Percentiles rank a stretch among this genome's conserved stretches.
Evolutionary conservation across 1,140 invertebrate species (phyloP).

Genomic region (Diploscapter pachys): DNA sequence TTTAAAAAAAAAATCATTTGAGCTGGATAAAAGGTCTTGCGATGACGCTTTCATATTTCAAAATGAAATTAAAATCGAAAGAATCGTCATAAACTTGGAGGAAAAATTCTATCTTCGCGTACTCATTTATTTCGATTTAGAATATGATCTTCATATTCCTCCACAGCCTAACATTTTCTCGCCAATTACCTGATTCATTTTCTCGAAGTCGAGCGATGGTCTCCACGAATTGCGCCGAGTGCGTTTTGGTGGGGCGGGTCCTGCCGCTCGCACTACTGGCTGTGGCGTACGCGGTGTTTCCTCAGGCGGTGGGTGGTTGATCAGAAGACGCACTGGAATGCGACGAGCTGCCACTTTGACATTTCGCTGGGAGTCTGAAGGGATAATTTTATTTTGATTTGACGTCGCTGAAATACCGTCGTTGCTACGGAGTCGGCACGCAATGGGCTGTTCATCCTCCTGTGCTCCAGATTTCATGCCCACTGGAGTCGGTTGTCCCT

Average conservation of each 20-base stretch:
- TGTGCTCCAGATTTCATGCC: constrained; percentile 9
- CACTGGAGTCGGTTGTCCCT: constrained; percentile 2
- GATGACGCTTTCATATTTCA: no score
- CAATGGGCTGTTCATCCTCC: constrained; percentile 17
- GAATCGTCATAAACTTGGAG: no score
- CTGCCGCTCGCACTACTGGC: background rate
- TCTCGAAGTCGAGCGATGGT: constrained; percentile 18
- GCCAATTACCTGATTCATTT: constrained; percentile 11
- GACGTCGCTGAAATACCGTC: no score
- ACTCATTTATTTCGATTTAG: no score
- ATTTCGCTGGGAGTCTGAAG: constrained; percentile 12
- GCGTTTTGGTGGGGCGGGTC: background rate
- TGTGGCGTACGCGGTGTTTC: background rate
- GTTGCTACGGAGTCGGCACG: constrained; percentile 10
- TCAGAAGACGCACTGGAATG: constrained; percentile 14
- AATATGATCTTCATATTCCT: no score
- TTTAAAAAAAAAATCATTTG: no score
- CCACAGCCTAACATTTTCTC: no score
- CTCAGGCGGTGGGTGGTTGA: constrained; percentile 12
- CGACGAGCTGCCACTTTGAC: constrained; percentile 21
- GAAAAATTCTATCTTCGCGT: no score
- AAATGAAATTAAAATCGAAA: no score
- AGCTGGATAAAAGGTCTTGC: no score
- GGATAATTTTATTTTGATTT: background rate
- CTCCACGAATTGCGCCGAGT: constrained; percentile 9